Evolutionary conservation across 2,113 vertebrate genomes (phyloP), one percentile per base, ranked within the genome.

Genomic region (Anhinga anhinga): DNA sequence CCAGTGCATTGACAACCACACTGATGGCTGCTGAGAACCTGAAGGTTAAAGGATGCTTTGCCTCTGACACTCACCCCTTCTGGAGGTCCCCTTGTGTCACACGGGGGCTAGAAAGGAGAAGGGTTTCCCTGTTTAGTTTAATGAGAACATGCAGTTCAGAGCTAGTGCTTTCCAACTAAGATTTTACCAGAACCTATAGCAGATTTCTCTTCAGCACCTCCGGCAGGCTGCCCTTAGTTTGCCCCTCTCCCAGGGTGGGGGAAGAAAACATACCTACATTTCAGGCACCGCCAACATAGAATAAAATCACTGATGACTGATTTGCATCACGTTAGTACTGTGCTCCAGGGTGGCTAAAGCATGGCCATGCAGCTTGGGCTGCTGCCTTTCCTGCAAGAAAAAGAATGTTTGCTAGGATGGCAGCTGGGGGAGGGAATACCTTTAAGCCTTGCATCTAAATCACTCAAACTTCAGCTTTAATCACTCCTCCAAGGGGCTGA

Each of bases 81-180:
- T n/a, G 36, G 27, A 73, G 45, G 29, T 30, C 8, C 21, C 20
- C 8, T 81, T 1, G 0, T 36, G 20, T 62, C 7, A 0, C 36
- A 45, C 17, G 23, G n/a, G 30, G 13, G 29, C 32, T 66, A 62
- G 67, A 78, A 90, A 73, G 15, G 25, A 73, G 79, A 80, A 66
- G 3, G 3, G 5, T 59, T 92, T 80, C 59, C 7, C 5, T 59
- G 12, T 23, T 65, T 7, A 62, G 7, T n/a, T 69, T 67, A 73
- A 78, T 15, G 20, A 61, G 61, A 86, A 49, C 34, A 15, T 13
- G 44, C 19, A 29, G 11, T 32, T 86, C n/a, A 42, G 32, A 38
- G 26, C 26, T 47, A 36, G 15, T 50, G 23, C 36, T 79, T 82
- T 82, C 58, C 3, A 4, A 7, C 11, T 36, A 30, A 19, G 11